Conservation (phyloP, 2,888 invertebrate genomes). For the Pseudeuparius sepicola region DNA sequence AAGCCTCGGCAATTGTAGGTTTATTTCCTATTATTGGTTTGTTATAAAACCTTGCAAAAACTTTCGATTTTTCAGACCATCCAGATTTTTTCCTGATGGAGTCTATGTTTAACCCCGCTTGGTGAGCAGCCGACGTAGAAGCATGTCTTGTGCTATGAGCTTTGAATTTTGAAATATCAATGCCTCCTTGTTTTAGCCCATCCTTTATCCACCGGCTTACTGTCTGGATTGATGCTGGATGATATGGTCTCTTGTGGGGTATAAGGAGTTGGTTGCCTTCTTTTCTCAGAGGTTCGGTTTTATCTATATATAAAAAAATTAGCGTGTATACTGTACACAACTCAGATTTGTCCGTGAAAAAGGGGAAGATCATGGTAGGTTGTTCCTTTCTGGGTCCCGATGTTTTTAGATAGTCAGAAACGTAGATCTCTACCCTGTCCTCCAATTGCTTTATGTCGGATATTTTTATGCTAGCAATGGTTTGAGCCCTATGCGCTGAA, state of each 20-base stretch:
- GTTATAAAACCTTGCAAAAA: conserved; percentile 5
- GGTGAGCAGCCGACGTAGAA: conserved; percentile 22
- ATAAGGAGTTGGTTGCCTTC: too few relatives aligned
- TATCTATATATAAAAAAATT: too few relatives aligned
- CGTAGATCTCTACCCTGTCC: conserved; percentile 10
- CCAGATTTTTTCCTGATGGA: conserved; percentile 19
- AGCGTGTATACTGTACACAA: conserved; percentile 15
- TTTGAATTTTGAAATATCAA: too few relatives aligned
- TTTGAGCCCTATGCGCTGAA: too few relatives aligned
- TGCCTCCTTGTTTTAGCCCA: conserved; percentile 19
- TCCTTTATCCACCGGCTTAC: conserved; percentile 24
- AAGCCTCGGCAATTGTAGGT: too few relatives aligned
- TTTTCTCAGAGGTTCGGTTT: conserved; percentile 12
- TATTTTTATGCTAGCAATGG: too few relatives aligned
- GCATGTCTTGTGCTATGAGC: conserved; percentile 23
- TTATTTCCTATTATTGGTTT: too few relatives aligned
- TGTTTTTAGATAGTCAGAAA: conserved; percentile 15
- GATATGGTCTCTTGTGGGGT: conserved; percentile 18
- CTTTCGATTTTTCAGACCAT: conserved; percentile 19
- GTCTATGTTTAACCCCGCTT: conserved; percentile 19
- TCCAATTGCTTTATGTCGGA: too few relatives aligned
- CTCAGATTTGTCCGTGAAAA: conserved; percentile 10
- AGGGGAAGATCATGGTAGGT: conserved; percentile 11
- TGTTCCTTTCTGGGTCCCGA: conserved; percentile 10
- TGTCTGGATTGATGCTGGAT: conserved; percentile 18